Conservation (phyloP, 1,140 invertebrate genomes). For the Neodiprion fabricii region DNA sequence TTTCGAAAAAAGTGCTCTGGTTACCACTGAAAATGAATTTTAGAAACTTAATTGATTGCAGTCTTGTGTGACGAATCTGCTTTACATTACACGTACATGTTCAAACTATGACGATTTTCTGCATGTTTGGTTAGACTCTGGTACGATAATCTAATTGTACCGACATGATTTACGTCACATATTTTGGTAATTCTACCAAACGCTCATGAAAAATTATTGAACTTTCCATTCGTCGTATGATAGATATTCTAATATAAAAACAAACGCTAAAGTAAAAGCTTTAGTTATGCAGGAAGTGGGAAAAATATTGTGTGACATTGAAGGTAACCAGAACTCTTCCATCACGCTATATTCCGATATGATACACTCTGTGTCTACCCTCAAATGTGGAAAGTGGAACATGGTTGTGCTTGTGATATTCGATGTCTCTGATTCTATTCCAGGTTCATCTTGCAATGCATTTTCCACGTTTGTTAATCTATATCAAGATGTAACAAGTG, state of each 20-base stretch:
- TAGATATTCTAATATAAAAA: background rate
- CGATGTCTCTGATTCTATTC: background rate
- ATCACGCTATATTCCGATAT: background rate
- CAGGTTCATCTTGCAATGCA: background rate
- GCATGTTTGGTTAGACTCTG: too few relatives aligned
- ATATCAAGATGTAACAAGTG: background rate
- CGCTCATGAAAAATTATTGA: too few relatives aligned
- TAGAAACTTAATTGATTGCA: background rate
- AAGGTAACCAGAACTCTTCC: slow-evolving; percentile 3
- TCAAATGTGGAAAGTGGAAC: background rate
- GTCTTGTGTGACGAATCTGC: background rate
- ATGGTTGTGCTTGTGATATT: background rate
- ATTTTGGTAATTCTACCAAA: too few relatives aligned
- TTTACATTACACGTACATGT: too few relatives aligned
- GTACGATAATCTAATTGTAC: too few relatives aligned
- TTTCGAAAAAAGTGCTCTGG: background rate
- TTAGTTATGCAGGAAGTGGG: background rate
- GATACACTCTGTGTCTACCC: too few relatives aligned
- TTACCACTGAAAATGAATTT: background rate
- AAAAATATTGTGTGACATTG: too few relatives aligned
- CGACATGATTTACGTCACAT: too few relatives aligned
- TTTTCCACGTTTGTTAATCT: slow-evolving; percentile 2
- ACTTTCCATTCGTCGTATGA: background rate
- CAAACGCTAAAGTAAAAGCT: background rate
- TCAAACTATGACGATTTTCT: too few relatives aligned